Conservation (phyloP, 1,140 invertebrate species). For the Trichomalopsis sarcophagae region DNA sequence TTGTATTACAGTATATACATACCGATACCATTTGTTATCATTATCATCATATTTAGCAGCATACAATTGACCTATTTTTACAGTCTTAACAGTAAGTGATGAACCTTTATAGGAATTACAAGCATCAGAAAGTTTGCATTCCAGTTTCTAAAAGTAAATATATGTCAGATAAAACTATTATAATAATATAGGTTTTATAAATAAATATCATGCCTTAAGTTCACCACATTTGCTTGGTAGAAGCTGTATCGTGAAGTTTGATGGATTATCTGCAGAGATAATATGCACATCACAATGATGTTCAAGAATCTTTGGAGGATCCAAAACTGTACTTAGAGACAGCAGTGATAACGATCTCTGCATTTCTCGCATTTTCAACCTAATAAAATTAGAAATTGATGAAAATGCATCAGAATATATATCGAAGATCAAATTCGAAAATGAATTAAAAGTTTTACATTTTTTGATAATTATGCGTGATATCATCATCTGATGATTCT, state of each 20-base stretch:
- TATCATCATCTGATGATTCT: not conserved
- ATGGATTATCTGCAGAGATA: not conserved
- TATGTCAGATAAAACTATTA: not conserved
- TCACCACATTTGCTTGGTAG: not conserved
- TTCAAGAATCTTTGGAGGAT: not conserved
- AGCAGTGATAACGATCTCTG: not conserved
- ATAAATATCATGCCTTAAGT: not conserved
- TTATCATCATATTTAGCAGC: slow-evolving; percentile 7
- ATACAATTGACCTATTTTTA: slow-evolving; percentile 29
- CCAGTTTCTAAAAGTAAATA: not conserved
- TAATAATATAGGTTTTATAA: not conserved
- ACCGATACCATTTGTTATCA: not conserved
- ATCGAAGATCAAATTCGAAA: not conserved
- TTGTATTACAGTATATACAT: not conserved
- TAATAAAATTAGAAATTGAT: not conserved
- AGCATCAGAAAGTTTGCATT: not conserved
- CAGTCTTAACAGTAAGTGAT: not conserved
- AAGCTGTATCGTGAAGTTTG: not conserved
- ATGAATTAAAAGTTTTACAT: not conserved
- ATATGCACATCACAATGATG: slow-evolving; percentile 24
- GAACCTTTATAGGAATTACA: not conserved
- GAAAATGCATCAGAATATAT: not conserved
- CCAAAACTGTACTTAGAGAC: not conserved
- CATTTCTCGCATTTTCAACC: not conserved
- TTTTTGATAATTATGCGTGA: no score